Base-by-base conservation (phyloP, 2,888 invertebrate species). In the Agrypnus murinus region DNA sequence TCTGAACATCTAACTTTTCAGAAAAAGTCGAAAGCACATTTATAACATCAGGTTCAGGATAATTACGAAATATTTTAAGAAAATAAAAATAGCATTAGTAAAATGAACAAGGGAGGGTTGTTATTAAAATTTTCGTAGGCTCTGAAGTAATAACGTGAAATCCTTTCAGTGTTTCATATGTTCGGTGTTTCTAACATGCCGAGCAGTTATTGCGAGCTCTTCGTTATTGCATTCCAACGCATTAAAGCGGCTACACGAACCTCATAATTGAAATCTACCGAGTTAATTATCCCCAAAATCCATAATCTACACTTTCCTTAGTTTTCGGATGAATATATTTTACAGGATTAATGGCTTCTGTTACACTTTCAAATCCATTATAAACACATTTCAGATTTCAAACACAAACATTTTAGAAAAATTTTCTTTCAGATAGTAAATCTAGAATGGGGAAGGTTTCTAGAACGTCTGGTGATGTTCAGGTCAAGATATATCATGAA, bases 241-340 rank as follows among this genome's bases (percentile, higher is more conserved):
- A 36, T 36, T 55, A 36, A 17, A 15, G 55, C 17, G 55, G 55
- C 36, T 19, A 36, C 34, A 36, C 55, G 55, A 19, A 55, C 55
- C 55, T 17, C 55, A 36, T 55, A 55, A 55, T 55, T 55, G 55
- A 55, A 55, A 55, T 55, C 55, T 55, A 55, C 36, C 34, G 12
- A 55, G 55, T 55, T 55, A 55, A 55, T 55, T 55, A 55, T 53
- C 55, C 36, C 10, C 15, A 10, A 36, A 50, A 55, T 55, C 55
- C 55, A 36, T 36, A 55, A 34, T 55, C 55, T 12, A 17, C 50
- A 50, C 50, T 31, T 50, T 32, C 50, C 50, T 50, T 50, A 31
- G 50, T 50, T 50, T 50, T 6, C n/a, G 31, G 4, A 19, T 25
- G 32, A 50, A 50, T 50, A 50, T 50, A 31, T 50, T 50, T 31